Base-by-base conservation (phyloP, 2,797 vertebrate genomes). In the Tauraco hartlaubi region DNA sequence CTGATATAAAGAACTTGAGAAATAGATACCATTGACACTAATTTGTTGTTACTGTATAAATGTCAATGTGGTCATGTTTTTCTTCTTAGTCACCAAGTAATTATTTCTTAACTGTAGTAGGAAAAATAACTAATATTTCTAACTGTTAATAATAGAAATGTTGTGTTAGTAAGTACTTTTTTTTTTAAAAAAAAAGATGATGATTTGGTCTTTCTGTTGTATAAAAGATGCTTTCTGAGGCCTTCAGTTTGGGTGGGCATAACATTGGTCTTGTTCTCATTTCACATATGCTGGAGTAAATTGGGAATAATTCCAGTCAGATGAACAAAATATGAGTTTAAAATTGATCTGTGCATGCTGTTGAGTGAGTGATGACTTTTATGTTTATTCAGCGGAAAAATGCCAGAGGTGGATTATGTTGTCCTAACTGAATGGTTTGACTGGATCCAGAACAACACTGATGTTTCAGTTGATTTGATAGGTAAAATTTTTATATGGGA, bases 391-490 rank as follows among this genome's bases (percentile, higher is more conserved):
- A 99, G 99, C 19, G 99, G 99, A 23, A 99, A 98, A 93, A 99
- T 99, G 99, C 99, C 99, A 1, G 98, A 99, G 73, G 99, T 99
- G 96, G 99, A 99, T 97, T 99, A 98, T 3, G 97, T 97, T 74
- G 98, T 99, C 87, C 98, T 99, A 49, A 98, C 94, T 1, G 99
- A 99, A 93, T 99, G 99, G 99, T 99, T 99, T 96, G 98, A 99
- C 73, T 99, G 99, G 99, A 99, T 99, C 90, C 96, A 96, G 76
- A 96, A 91, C 49, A 99, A 99, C 97, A 96, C 98, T 1, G 96
- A 97, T 11, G 91, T 99, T 91, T 98, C 99, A 0, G 89, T 99
- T 18, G 99, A 99, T 96, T 97, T 99, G 77, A 99, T 99, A 89
- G 99, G 99, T 99, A 97, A 98, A 81, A 33, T 3, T 21, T 22